Conservation (phyloP, 2,113 vertebrate species). For the Sminthopsis crassicaudata region DNA sequence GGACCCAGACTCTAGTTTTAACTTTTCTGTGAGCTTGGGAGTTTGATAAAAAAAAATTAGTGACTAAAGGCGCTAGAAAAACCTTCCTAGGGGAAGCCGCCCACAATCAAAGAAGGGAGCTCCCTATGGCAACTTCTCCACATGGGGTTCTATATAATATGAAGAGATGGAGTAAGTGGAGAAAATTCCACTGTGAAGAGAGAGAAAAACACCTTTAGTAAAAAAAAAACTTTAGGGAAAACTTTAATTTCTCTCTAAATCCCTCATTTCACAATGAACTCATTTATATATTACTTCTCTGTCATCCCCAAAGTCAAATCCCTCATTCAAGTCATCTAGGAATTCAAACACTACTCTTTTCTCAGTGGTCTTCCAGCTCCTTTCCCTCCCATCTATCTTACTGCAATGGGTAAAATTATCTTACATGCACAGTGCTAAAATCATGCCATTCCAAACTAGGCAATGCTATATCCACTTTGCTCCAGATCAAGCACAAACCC, state of each 20-base stretch:
- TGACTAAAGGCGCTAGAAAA: background rate
- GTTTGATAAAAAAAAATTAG: background rate
- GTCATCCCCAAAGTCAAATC: background rate
- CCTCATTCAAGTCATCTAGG: background rate
- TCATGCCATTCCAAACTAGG: background rate
- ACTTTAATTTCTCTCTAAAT: background rate
- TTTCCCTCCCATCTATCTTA: background rate
- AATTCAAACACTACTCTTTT: background rate
- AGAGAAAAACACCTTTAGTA: background rate
- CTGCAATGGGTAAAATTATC: background rate
- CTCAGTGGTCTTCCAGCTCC: background rate
- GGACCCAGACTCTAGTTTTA: background rate
- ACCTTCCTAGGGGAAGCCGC: background rate
- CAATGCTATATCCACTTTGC: background rate
- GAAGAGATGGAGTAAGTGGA: background rate
- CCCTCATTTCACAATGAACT: background rate
- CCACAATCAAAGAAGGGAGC: background rate
- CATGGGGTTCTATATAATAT: background rate
- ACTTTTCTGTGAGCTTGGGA: background rate
- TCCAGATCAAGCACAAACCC: background rate
- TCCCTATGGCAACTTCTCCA: background rate
- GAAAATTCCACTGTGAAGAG: background rate
- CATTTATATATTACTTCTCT: background rate
- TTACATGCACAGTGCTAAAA: background rate
- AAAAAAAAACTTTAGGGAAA: background rate